These are phyloP conservation scores for Chrosomus eos DNA, from an alignment of 2,797 vertebrate genomes.

Conservation along the genomic window DNA sequence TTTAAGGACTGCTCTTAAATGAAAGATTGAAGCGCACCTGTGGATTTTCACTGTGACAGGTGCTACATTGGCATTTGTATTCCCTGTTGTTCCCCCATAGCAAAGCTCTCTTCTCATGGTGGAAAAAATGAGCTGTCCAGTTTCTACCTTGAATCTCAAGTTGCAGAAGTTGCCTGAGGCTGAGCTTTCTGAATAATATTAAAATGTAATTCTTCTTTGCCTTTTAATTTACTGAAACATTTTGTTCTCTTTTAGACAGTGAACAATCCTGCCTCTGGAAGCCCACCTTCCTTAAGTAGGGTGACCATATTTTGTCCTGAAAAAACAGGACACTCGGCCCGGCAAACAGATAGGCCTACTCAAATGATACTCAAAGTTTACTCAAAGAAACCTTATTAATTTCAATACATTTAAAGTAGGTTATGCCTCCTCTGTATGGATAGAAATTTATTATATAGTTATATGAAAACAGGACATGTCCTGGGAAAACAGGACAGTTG, in stretches of 20 bases:
- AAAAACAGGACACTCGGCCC: too few species aligned
- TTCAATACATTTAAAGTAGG: too few species aligned
- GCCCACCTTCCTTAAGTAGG: constrained; percentile 39
- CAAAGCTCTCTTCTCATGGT: constrained; percentile 5
- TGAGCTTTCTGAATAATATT: constrained; percentile 1
- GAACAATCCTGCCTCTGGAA: too few species aligned
- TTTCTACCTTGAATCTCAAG: constrained; percentile 13
- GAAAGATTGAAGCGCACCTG: constrained; percentile 9
- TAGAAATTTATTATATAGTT: too few species aligned
- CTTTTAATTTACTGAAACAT: neutral
- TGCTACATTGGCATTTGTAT: constrained; percentile 39
- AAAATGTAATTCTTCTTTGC: neutral
- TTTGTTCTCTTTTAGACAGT: neutral
- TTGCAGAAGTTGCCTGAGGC: constrained; percentile 13
- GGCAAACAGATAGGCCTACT: too few species aligned
- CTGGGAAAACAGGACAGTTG: too few species aligned
- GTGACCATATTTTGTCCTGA: too few species aligned
- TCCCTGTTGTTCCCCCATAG: constrained; percentile 18
- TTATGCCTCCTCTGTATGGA: too few species aligned
- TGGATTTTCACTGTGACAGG: constrained; percentile 19
- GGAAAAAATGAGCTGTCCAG: constrained; percentile 1
- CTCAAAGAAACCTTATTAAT: too few species aligned
- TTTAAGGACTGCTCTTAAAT: constrained; percentile 5
- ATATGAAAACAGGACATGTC: too few species aligned
- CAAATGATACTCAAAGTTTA: too few species aligned